Evolutionary conservation across 2,797 vertebrate genomes (phyloP).

Genomic region (Adelosebastes latens): DNA sequence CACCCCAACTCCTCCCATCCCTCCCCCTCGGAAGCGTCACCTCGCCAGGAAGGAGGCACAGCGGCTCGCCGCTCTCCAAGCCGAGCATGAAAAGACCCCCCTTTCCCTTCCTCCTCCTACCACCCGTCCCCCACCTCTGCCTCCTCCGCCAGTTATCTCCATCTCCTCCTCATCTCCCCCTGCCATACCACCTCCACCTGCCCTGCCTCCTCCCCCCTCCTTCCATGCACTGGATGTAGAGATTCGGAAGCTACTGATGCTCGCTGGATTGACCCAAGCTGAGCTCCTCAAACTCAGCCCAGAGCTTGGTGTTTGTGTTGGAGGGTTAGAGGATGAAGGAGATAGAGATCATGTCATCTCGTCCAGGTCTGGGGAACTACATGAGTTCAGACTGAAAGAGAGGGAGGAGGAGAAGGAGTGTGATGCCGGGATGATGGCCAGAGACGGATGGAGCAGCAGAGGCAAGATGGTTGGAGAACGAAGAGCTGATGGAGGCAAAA

Average conservation of each 20-base stretch:
- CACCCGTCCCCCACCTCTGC: constrained; percentile 73
- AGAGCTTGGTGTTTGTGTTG: constrained; percentile 83
- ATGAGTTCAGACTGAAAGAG: constrained; percentile 50
- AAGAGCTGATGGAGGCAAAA: constrained; percentile 52
- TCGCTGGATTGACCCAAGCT: constrained; percentile 85
- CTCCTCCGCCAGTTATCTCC: constrained; percentile 71
- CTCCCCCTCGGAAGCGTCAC: constrained; percentile 58
- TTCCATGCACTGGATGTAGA: constrained; percentile 74
- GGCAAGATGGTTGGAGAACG: constrained; percentile 44
- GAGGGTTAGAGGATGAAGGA: constrained; percentile 71
- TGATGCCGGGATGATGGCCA: constrained; percentile 12
- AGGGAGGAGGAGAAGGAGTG: constrained; percentile 41
- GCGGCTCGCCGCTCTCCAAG: constrained; percentile 77
- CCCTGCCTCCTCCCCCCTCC: constrained; percentile 72
- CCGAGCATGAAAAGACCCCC: constrained; percentile 75
- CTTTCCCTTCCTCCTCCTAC: constrained; percentile 79
- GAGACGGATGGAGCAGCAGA: constrained; percentile 55
- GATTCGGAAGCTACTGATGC: constrained; percentile 82
- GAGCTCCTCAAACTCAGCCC: constrained; percentile 87
- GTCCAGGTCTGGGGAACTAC: constrained; percentile 34
- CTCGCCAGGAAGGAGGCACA: constrained; percentile 79
- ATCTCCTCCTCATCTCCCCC: constrained; percentile 65
- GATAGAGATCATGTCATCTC: constrained; percentile 36
- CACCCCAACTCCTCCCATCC: constrained; percentile 72
- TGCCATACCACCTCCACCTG: constrained; percentile 75